Conservation (phyloP, 2,113 vertebrate genomes). For the Phylloscopus whistleri region DNA sequence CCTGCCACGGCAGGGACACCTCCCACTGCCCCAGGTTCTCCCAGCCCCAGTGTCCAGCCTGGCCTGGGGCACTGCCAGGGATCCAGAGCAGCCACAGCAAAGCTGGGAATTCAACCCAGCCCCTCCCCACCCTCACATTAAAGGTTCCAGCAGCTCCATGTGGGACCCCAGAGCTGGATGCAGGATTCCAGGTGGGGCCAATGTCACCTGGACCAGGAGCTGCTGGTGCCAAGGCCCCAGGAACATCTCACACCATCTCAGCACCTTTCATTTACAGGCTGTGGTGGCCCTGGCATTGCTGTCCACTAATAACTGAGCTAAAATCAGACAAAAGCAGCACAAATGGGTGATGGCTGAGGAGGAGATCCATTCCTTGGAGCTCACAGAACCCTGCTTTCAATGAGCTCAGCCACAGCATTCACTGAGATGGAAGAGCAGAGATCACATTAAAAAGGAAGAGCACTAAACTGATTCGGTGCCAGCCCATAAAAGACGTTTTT, state of each 20-base stretch:
- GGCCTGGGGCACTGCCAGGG: not conserved
- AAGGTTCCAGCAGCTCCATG: not conserved
- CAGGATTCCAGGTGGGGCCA: not conserved
- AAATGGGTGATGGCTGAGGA: not conserved
- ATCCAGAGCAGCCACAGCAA: not conserved
- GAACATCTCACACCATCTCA: not conserved
- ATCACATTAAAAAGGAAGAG: not conserved
- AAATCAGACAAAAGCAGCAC: not conserved
- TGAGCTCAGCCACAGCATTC: not conserved
- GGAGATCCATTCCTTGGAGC: not conserved
- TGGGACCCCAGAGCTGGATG: not conserved
- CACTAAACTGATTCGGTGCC: not conserved
- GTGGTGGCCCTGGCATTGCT: rapidly evolving
- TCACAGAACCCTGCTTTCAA: not conserved
- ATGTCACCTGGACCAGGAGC: not conserved
- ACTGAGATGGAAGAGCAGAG: not conserved
- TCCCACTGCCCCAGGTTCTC: not conserved
- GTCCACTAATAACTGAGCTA: not conserved
- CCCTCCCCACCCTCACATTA: not conserved
- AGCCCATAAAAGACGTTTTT: not conserved
- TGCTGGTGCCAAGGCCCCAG: not conserved
- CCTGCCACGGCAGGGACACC: not conserved
- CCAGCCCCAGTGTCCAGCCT: not conserved
- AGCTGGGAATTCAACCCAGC: not conserved
- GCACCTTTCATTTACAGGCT: not conserved